phyloP scores from a whole-genome alignment of 2,113 vertebrate genomes.

The Dicentrarchus labrax region DNA sequence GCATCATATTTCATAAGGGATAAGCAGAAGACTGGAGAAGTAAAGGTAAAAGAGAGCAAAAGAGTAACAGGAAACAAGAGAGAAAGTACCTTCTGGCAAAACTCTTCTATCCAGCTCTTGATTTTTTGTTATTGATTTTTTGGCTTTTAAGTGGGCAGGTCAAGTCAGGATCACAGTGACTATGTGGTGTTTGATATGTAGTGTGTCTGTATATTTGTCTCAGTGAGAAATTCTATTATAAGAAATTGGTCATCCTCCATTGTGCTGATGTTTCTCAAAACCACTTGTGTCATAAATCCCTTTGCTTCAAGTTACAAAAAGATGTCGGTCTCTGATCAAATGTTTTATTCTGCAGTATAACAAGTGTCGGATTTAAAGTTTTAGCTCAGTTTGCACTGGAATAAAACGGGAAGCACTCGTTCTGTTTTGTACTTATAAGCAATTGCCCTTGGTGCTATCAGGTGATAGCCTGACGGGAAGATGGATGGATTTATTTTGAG shows the following conservation, averaged over 20 bases:
- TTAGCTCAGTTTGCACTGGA: neutral
- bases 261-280: too few relatives aligned
- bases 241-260: too few relatives aligned
- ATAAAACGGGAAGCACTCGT: neutral
- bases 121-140: conserved; percentile 21
- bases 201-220: neutral
- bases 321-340: neutral
- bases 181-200: neutral
- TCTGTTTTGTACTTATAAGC: neutral
- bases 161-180: conserved; percentile 6
- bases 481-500: neutral
- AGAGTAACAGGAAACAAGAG: conserved; percentile 11
- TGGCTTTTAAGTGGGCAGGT: neutral
- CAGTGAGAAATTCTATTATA: too few relatives aligned
- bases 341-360: too few relatives aligned
- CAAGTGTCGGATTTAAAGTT: neutral
- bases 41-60: neutral
- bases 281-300: neutral
- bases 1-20: conserved; percentile 23
- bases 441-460: neutral
- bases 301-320: neutral
- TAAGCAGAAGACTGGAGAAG: neutral
- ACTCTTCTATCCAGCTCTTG: neutral
- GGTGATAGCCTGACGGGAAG: neutral
- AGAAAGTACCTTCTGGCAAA: neutral